Evolutionary conservation across 2,113 vertebrate genomes (phyloP).

Genomic region (Verasper variegatus): DNA sequence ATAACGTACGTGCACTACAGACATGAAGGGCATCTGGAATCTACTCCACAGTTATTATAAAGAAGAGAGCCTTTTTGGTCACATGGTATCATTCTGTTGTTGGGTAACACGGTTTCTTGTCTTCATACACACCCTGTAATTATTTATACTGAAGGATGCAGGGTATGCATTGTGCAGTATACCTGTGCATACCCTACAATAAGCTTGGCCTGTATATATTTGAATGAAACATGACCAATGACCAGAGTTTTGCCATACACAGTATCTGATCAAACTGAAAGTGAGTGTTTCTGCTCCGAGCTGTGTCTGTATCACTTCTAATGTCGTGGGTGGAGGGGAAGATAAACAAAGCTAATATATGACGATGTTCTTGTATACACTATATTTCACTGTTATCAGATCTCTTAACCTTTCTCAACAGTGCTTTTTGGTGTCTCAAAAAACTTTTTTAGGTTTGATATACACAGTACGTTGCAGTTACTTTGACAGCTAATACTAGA

Average conservation of each 20-base stretch:
- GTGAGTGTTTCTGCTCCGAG: slow-evolving; percentile 23
- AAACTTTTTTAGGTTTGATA: slow-evolving; percentile 36
- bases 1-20: slow-evolving; percentile 43
- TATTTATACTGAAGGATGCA: slow-evolving; percentile 62
- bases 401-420: slow-evolving; percentile 27
- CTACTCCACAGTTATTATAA: slow-evolving; percentile 28
- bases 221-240: slow-evolving; percentile 31
- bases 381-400: slow-evolving; percentile 31
- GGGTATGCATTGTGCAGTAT: slow-evolving; percentile 33
- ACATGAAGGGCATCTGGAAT: slow-evolving; percentile 41
- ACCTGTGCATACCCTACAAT: slow-evolving; percentile 51
- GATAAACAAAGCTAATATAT: slow-evolving; percentile 73
- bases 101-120: slow-evolving; percentile 38
- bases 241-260: slow-evolving; percentile 33
- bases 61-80: slow-evolving; percentile 24
- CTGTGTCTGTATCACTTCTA: slow-evolving; percentile 33
- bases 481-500: slow-evolving; percentile 18
- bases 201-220: slow-evolving; percentile 52
- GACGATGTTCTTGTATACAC: slow-evolving; percentile 50
- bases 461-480: slow-evolving; percentile 35
- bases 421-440: slow-evolving; percentile 21
- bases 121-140: slow-evolving; percentile 34
- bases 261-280: slow-evolving; percentile 28
- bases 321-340: slow-evolving; percentile 47
- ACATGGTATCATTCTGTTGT: slow-evolving; percentile 39